Base-by-base conservation (phyloP, 2,113 vertebrate species). In the Saimiri boliviensis region DNA sequence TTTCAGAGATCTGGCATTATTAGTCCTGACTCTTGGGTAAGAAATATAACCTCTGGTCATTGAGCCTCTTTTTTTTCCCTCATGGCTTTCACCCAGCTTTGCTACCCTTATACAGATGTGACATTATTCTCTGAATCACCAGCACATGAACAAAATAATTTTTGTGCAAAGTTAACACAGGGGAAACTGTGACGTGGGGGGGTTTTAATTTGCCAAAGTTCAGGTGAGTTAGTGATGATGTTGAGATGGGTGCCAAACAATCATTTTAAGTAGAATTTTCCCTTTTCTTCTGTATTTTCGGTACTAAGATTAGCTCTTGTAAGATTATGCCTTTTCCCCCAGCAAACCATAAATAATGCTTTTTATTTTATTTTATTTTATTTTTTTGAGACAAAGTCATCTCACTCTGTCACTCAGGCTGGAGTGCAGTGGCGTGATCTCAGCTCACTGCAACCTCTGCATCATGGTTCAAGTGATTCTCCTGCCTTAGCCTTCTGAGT, bases 181-280 rank as follows among this genome's bases (percentile, higher is more conserved):
- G 92, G 49, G 68, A 89, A 84, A 86, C n/a, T 87, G 17, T 94
- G 54, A 96, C 37, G 3, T 96, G 45, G 90, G 42, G 35, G 49
- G 56, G 20, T 85, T 97, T 35, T 68, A 45, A 91, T 25, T 95
- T 93, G 54, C 45, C 73, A 45, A 88, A 71, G 32, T 92, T 93
- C 79, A 86, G 77, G 91, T 83, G 37, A 96, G 68, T 88, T 93
- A 81, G 82, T 47, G 54, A 27, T 2, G 9, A 92, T 60, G 21
- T n/a, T 92, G 80, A 49, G 32, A 86, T 49, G 60, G 68, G 4
- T 42, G 30, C 52, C 35, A 56, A 63, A 77, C 6, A 80, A 35
- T 77, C 12, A 47, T 81, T 84, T 82, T 30, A 93, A 89, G 42
- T 25, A n/a, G 27, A 71, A n/a, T 60, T 49, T 19, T 16, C 3